phyloP scores from a whole-genome alignment of 2,797 vertebrate genomes.

The Chelon labrosus region DNA sequence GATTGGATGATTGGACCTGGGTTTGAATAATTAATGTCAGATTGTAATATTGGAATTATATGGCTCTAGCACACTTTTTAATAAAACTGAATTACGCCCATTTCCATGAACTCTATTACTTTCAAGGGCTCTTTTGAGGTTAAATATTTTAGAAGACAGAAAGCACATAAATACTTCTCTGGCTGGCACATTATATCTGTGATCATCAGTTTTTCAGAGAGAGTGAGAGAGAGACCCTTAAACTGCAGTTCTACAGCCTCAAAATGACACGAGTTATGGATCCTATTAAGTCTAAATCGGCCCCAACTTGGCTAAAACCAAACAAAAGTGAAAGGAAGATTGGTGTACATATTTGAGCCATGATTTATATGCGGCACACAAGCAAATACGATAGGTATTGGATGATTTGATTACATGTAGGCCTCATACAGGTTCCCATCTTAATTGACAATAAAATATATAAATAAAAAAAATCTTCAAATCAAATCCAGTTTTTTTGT shows the following conservation, averaged over 20 bases:
- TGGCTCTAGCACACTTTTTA: conserved; percentile 61
- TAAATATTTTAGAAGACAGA: conserved; percentile 61
- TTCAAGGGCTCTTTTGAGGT: conserved; percentile 52
- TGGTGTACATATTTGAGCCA: background rate
- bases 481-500: too few species aligned
- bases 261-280: conserved; percentile 46
- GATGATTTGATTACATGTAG: background rate
- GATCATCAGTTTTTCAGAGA: conserved; percentile 40
- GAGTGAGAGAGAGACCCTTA: conserved; percentile 29
- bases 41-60: conserved; percentile 56
- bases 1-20: conserved; percentile 57
- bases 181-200: conserved; percentile 18
- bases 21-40: conserved; percentile 64
- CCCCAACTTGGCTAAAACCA: conserved; percentile 13
- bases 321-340: conserved; percentile 10
- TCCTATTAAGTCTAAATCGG: conserved; percentile 46
- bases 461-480: too few species aligned
- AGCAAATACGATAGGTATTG: background rate
- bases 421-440: background rate
- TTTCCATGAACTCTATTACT: conserved; percentile 55
- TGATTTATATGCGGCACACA: background rate
- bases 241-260: conserved; percentile 35
- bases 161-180: conserved; percentile 37
- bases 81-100: conserved; percentile 58
- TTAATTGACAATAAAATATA: background rate